These are phyloP conservation scores for Xiphophorus birchmanni DNA, from an alignment of 2,797 vertebrate species.

Conservation along the genomic window DNA sequence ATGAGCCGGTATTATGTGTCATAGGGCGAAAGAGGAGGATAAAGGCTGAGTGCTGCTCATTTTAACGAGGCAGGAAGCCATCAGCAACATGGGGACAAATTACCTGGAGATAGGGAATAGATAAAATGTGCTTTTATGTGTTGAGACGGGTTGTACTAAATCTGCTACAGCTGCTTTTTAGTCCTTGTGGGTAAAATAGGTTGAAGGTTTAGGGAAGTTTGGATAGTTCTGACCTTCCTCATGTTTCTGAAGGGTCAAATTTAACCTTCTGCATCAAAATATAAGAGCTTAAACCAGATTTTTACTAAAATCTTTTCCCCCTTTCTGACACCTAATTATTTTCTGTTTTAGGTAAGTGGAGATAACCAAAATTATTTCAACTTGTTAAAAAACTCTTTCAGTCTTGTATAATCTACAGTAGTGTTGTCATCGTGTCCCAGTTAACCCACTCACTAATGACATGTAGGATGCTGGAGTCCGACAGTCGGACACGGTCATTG, in stretches of 20 bases:
- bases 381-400: background rate
- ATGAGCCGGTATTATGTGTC: slow-evolving; percentile 56
- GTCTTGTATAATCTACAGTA: background rate
- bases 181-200: background rate
- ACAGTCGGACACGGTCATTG: background rate
- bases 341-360: background rate
- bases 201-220: background rate
- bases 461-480: background rate
- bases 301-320: background rate
- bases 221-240: background rate
- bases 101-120: background rate
- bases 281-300: background rate
- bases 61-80: slow-evolving; percentile 58
- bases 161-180: background rate
- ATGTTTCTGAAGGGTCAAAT: background rate
- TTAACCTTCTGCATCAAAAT: background rate
- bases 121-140: slow-evolving; percentile 4
- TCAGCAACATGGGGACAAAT: slow-evolving; percentile 33
- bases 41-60: slow-evolving; percentile 51
- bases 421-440: background rate
- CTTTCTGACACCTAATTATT: background rate
- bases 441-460: background rate
- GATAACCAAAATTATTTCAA: background rate
- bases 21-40: slow-evolving; percentile 44
- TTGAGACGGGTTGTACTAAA: rapidly evolving